Base-by-base conservation (phyloP, 2,113 vertebrate species). In the Neolamprologus toae region DNA sequence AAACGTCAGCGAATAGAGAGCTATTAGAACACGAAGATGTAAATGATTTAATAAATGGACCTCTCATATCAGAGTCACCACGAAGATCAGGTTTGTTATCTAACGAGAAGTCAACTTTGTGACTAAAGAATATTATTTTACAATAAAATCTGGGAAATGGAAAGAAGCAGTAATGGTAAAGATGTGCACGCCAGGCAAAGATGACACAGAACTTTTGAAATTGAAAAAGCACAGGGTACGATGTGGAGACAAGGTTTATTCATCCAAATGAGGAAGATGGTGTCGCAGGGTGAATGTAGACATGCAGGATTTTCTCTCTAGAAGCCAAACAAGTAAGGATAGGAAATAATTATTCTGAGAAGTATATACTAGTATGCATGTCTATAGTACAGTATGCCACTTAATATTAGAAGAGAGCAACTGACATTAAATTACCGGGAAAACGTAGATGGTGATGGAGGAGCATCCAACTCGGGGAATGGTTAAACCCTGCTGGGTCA, bases 241-340 rank as follows among this genome's bases (percentile, higher is more conserved):
- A 66, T 66, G 61, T n/a, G 33, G 10, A 66, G 10, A 37, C 19
- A 4, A 21, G 19, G 61, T 37, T n/a, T 37, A 37, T 66, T 37
- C 6, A 3, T 63, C 17, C 31, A 63, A 35, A 7, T 63, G 59
- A 63, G 31, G 61, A 66, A 37, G 17, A 5, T 37, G 17, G 61
- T 1, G 1, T 3, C 33, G 0, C 33, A 37, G 4, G 19, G 19
- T 13, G 33, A 13, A 66, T 8, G 10, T 66, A 37, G 17, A 35
- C 31, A 35, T 21, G 21, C 21, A 2, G 4, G 19, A 21, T n/a
- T 66, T 63, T 66, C 61, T n/a, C 1, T 66, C 31, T 66, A 17
- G 9, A 35, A 66, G 31, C 31, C 1, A 3, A 66, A 66, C 31
- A 13, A 66, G 61, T 37, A 66, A 37, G 17, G 17, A 66, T 66